Conservation (phyloP, 2,113 vertebrate genomes). For the Platysternon megacephalum region DNA sequence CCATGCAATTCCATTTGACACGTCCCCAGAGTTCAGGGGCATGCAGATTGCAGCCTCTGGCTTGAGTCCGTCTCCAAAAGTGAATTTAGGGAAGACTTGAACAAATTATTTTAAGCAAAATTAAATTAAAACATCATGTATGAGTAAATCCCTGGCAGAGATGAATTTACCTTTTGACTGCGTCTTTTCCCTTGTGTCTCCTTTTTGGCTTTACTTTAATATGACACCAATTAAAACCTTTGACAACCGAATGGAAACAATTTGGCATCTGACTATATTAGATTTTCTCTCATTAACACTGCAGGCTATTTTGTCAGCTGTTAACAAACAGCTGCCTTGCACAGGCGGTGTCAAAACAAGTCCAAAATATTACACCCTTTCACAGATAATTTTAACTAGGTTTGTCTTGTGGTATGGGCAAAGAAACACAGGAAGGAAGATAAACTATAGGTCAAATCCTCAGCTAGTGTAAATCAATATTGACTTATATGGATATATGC, state of each 20-base stretch:
- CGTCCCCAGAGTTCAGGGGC: neutral
- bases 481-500: neutral
- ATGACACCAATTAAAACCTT: conserved; percentile 49
- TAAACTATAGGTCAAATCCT: fast-evolving
- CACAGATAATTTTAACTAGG: neutral
- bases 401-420: fast-evolving
- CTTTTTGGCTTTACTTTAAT: conserved; percentile 35
- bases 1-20: neutral
- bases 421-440: fast-evolving
- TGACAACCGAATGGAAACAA: conserved; percentile 49
- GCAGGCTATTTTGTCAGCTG: conserved; percentile 63
- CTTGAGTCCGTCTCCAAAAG: neutral
- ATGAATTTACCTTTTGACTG: neutral
- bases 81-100: neutral
- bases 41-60: neutral
- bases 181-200: neutral
- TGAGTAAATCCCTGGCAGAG: conserved; percentile 1
- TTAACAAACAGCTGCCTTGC: conserved; percentile 61
- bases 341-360: neutral
- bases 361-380: neutral
- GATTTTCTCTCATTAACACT: conserved; percentile 55
- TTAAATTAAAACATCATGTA: neutral
- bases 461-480: neutral
- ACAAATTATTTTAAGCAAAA: neutral
- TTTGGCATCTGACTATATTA: conserved; percentile 43